Base-by-base conservation (phyloP, 2,113 vertebrate species). In the Octodon degus region DNA sequence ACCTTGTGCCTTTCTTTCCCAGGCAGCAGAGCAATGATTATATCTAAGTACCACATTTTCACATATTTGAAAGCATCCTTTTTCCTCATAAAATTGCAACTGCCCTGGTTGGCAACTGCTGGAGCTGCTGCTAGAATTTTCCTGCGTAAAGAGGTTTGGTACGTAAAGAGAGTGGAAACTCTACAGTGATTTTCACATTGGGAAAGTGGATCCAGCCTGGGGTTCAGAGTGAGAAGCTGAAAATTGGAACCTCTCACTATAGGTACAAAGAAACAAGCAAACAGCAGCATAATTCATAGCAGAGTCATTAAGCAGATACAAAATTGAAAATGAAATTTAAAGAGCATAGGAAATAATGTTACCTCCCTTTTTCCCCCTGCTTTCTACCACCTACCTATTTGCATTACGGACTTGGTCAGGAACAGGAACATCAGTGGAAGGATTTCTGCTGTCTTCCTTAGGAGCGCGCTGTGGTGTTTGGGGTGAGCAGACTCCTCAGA, bases 1-100 rank as follows among this genome's bases (percentile, higher is more conserved):
- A 58, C 74, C 86, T 93, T 97, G 77, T 84, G 10, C 43, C 25
- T 83, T 93, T 97, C 93, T 83, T 65, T n/a, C 27, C 47, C 60
- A 91, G 86, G 89, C 79, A 91, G 63, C 62, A 82, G 89, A 95
- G 91, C 62, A 86, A 87, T 89, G 88, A 96, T 93, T 85, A 67
- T n/a, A 86, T 93, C 88, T 87, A 92, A 92, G 55, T 58, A 89
- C 80, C 65, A 17, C 81, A 37, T 90, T 95, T 96, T 82, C 81
- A 62, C 19, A 12, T 68, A 53, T 89, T 65, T 76, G 72, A 37
- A 93, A 92, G n/a, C 34, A 86, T 67, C 6, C 47, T 81, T 27
- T 79, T 72, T 95, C 76, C 32, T 92, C 72, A 55, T 86, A 89
- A 94, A 86, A 53, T 62, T 62, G 50, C 60, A 91, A 34, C 68